Evolutionary conservation across 2,113 vertebrate genomes (phyloP), one percentile per base, ranked within the genome.

Genomic region (Phrynosoma blainvillii): DNA sequence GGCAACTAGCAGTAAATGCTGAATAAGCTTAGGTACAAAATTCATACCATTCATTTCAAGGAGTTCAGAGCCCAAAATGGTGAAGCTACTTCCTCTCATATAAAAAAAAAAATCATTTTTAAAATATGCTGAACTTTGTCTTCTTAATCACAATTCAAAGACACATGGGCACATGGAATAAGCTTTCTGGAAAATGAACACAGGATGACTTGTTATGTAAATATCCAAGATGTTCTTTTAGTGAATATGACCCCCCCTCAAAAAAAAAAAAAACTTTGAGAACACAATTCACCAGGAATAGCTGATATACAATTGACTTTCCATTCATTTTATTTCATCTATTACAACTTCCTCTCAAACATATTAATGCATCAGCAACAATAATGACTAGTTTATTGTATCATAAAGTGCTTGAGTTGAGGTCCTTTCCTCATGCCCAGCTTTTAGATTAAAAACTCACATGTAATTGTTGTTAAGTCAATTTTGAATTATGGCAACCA

Each of bases 1-100:
- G 93, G 89, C 92, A 93, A 90, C 91, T 93, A 92, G 91, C 87
- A 95, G 79, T 95, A 95, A 95, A 93, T 59, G 89, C 93, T 92
- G 94, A 96, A 94, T 94, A 95, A 95, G 93, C 95, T 94, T 94
- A 93, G 88, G 88, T 92, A 91, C 79, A 90, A 94, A 94, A 96
- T 96, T 79, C 75, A 89, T 92, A 94, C 92, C 95, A 95, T 94
- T 94, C 95, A 95, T 84, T 88, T 94, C 88, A 81, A 88, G 87
- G 62, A 87, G 73, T 89, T 89, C 32, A 62, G 80, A 88, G 93
- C 93, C 95, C 94, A 93, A 93, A 94, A 91, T 75, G 66, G 20
- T 82, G 86, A 88, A 87, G 86, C 91, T 90, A 93, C 71, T 82
- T 94, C 73, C 88, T 93, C 92, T 95, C 85, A 93, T 91, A 88